Conservation (phyloP, 2,113 vertebrate genomes). For the Prinia subflava region DNA sequence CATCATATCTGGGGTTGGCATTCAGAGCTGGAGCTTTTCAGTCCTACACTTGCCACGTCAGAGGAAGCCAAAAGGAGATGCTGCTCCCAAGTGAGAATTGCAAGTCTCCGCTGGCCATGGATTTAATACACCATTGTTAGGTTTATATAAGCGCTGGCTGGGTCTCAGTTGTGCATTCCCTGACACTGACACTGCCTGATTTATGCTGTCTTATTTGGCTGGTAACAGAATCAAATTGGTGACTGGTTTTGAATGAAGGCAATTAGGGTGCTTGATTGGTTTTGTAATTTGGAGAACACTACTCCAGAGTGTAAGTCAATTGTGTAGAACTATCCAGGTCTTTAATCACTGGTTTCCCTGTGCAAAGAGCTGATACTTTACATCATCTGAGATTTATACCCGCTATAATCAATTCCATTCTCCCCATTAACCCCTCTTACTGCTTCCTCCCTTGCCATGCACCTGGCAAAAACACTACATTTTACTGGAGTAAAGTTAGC, state of each 20-base stretch:
- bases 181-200: neutral
- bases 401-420: constrained; percentile 25
- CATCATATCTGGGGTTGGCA: neutral
- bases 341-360: constrained; percentile 52
- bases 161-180: neutral
- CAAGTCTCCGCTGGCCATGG: neutral
- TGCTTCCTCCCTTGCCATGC: neutral
- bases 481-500: neutral
- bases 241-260: constrained; percentile 59
- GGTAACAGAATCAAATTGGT: constrained; percentile 51
- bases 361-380: constrained; percentile 24
- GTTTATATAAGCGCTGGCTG: neutral
- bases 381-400: constrained; percentile 40
- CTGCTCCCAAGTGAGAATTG: neutral
- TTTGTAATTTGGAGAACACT: constrained; percentile 61
- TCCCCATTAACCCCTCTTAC: neutral
- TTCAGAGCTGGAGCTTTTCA: neutral
- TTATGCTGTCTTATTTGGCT: constrained; percentile 52
- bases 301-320: constrained; percentile 59
- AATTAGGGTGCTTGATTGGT: constrained; percentile 65
- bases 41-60: neutral
- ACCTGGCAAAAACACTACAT: neutral
- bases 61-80: neutral
- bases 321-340: constrained; percentile 56
- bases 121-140: neutral